These are phyloP conservation scores for Tachysurus vachellii DNA, from an alignment of 2,113 vertebrate genomes.

Conservation along the genomic window DNA sequence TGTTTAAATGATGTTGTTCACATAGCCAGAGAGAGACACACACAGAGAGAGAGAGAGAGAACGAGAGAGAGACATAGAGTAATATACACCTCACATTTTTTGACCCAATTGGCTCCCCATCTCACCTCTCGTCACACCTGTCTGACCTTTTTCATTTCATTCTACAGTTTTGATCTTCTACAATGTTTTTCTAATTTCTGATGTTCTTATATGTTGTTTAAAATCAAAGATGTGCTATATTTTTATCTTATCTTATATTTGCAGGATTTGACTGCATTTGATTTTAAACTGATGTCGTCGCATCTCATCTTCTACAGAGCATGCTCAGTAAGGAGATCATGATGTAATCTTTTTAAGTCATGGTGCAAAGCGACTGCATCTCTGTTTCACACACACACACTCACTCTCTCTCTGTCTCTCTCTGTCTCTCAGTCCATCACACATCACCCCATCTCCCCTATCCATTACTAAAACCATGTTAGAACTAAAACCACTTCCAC, in stretches of 20 bases:
- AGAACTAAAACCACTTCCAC: not conserved
- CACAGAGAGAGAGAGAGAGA: not conserved
- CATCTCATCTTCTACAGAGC: constrained; percentile 55
- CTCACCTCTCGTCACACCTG: not conserved
- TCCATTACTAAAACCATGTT: not conserved
- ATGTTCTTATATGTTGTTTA: not conserved
- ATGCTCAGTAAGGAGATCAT: constrained; percentile 60
- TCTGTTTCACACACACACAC: not conserved
- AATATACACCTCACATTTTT: not conserved
- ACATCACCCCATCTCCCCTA: not conserved
- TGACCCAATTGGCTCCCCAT: not conserved
- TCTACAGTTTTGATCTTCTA: not conserved
- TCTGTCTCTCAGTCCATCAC: not conserved
- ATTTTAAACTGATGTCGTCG: constrained; percentile 19
- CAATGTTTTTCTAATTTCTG: not conserved
- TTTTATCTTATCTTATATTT: too few species aligned
- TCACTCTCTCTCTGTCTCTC: not conserved
- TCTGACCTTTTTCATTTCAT: not conserved
- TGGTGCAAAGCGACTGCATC: constrained; percentile 45
- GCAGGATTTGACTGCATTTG: not conserved
- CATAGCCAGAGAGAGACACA: not conserved
- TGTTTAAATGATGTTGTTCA: not conserved
- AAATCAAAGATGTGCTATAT: not conserved
- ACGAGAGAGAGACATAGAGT: not conserved
- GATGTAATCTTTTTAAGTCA: constrained; percentile 67